Percentiles rank a stretch among this genome's conserved stretches.
Evolutionary conservation across 2,113 vertebrate species (phyloP).

Genomic region (Chlorodrepanis virens): DNA sequence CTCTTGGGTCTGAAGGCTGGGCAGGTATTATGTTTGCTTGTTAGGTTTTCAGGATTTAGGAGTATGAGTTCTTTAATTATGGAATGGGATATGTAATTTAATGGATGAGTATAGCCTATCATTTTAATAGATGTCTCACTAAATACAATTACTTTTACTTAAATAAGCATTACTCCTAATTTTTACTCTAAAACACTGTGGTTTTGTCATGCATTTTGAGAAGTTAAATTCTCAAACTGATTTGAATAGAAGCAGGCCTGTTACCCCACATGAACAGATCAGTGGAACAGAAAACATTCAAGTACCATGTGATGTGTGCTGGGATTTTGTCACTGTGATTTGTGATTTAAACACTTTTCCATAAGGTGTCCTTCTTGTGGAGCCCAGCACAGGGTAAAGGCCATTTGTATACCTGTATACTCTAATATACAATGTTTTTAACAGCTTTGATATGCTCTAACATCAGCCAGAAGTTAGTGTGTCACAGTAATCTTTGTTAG

Average conservation of each 20-base stretch:
- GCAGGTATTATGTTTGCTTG: neutral
- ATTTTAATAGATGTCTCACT: neutral
- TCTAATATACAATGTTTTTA: neutral
- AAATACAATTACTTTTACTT: neutral
- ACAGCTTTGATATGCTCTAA: neutral
- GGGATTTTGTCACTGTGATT: neutral
- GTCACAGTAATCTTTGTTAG: neutral
- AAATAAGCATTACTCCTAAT: neutral
- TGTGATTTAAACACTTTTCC: neutral
- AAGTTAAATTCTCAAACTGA: neutral
- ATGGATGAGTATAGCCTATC: neutral
- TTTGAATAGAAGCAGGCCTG: neutral
- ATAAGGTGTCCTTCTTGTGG: neutral
- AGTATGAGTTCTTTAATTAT: neutral
- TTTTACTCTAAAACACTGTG: neutral
- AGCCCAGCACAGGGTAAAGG: neutral
- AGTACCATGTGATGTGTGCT: neutral
- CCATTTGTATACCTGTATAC: neutral
- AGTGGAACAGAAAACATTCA: neutral
- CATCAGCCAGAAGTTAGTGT: neutral
- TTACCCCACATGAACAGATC: neutral
- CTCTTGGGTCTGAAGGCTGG: neutral
- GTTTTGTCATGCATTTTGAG: neutral
- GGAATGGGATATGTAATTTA: neutral
- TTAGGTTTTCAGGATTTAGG: neutral